A percentile compares a stretch with the other conserved stretches of the same genome.
phyloP scores from a whole-genome alignment of 2,797 vertebrate species.

The Ctenopoma multispine region DNA sequence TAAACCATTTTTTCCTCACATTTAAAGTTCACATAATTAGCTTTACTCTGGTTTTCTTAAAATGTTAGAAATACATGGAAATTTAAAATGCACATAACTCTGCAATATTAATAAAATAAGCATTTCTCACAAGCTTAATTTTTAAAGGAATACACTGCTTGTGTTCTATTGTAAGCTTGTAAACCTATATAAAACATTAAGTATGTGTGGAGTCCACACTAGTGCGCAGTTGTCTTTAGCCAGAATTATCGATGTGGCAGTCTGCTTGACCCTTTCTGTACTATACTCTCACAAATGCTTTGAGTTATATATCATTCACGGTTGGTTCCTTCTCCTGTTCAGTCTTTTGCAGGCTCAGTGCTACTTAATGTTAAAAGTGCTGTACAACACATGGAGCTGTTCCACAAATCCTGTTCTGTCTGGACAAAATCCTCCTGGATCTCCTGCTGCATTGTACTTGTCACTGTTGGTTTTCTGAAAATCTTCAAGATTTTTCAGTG shows the following conservation, averaged over 20 bases:
- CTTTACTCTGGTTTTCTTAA: background rate
- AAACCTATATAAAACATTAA: background rate
- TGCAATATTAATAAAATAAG: background rate
- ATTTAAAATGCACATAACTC: background rate
- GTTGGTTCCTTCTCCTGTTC: background rate
- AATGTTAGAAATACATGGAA: background rate
- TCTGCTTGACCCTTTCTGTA: conserved; percentile 8
- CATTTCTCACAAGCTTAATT: background rate
- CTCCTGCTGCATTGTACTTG: conserved; percentile 26
- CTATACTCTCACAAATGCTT: too few relatives aligned
- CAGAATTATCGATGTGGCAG: background rate
- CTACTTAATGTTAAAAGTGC: background rate
- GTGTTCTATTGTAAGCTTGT: background rate
- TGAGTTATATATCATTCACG: too few relatives aligned
- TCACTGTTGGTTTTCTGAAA: conserved; percentile 3
- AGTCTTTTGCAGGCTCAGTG: conserved; percentile 13
- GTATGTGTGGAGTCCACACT: background rate
- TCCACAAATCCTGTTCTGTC: conserved; percentile 40
- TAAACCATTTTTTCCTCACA: background rate
- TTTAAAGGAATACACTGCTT: background rate
- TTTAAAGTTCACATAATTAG: background rate
- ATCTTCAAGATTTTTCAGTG: conserved; percentile 21
- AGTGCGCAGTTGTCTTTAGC: conserved; percentile 2
- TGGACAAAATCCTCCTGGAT: conserved; percentile 42
- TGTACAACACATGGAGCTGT: conserved; percentile 6